Percentiles rank a stretch among this genome's conserved stretches.
These are phyloP conservation scores for Acropternis orthonyx DNA, from an alignment of 2,797 vertebrate species.

Conservation along the genomic window DNA sequence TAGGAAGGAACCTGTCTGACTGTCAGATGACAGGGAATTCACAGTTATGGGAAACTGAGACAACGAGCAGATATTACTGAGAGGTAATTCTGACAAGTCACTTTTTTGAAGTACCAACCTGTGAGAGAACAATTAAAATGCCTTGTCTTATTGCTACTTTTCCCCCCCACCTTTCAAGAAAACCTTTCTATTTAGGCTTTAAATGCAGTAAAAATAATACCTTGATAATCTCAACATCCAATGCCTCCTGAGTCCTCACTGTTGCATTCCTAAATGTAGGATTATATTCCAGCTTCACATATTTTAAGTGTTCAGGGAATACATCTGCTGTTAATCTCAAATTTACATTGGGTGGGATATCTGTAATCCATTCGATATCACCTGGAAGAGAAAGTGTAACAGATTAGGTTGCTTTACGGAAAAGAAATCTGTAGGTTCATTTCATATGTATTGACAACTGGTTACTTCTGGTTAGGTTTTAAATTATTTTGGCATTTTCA, in stretches of 20 bases:
- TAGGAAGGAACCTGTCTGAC: neutral
- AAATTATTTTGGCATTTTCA: neutral
- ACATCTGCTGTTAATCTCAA: neutral
- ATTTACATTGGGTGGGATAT: slow-evolving; percentile 14
- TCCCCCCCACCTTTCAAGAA: neutral
- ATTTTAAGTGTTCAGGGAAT: neutral
- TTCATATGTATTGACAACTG: neutral
- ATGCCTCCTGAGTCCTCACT: neutral
- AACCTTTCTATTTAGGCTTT: neutral
- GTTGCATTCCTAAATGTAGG: neutral
- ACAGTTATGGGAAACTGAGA: neutral
- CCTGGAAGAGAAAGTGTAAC: slow-evolving; percentile 57
- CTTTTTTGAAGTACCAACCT: neutral
- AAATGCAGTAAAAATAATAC: neutral
- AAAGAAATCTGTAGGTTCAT: neutral
- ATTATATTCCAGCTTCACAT: neutral
- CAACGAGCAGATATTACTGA: neutral
- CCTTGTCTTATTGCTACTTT: neutral
- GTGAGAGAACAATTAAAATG: neutral
- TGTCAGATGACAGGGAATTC: neutral
- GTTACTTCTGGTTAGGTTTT: neutral
- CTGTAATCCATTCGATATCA: slow-evolving; percentile 70
- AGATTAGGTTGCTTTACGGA: neutral
- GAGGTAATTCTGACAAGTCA: neutral
- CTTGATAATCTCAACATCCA: slow-evolving; percentile 35